A percentile compares a stretch with the other conserved stretches of the same genome.
phyloP scores from a whole-genome alignment of 2,113 vertebrate genomes.

The Casuarius casuarius region DNA sequence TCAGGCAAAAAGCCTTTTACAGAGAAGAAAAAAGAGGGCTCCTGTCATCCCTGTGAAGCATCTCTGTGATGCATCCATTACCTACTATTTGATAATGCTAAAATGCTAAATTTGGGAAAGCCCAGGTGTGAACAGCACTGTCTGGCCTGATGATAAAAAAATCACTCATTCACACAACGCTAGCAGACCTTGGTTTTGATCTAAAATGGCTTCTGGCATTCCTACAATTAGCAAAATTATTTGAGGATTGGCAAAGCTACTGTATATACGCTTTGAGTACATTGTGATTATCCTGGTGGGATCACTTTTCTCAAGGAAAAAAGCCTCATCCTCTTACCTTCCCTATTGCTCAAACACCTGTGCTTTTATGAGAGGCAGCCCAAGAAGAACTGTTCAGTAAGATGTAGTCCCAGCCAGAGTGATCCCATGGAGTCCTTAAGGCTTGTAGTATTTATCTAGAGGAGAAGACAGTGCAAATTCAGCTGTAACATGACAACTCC shows the following conservation, averaged over 20 bases:
- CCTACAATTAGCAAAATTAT: not conserved
- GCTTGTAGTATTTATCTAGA: not conserved
- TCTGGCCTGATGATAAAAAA: not conserved
- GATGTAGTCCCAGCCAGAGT: not conserved
- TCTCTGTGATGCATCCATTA: not conserved
- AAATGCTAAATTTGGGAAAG: not conserved
- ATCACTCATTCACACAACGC: not conserved
- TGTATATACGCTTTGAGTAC: accelerated
- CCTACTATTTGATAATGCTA: not conserved
- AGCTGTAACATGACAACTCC: not conserved
- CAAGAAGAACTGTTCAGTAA: not conserved
- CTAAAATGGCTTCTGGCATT: not conserved
- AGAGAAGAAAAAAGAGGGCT: not conserved
- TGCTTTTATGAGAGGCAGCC: not conserved
- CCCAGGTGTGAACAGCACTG: not conserved
- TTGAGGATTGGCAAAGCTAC: not conserved
- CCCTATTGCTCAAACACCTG: not conserved
- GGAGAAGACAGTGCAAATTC: not conserved
- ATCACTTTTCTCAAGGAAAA: not conserved
- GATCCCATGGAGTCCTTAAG: not conserved
- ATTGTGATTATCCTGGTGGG: not conserved
- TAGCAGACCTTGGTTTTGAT: not conserved
- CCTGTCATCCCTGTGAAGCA: not conserved
- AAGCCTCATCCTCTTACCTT: not conserved
- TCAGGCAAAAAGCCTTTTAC: not conserved